Base-by-base conservation (phyloP, 2,888 invertebrate genomes). In the Pyralis farinalis region DNA sequence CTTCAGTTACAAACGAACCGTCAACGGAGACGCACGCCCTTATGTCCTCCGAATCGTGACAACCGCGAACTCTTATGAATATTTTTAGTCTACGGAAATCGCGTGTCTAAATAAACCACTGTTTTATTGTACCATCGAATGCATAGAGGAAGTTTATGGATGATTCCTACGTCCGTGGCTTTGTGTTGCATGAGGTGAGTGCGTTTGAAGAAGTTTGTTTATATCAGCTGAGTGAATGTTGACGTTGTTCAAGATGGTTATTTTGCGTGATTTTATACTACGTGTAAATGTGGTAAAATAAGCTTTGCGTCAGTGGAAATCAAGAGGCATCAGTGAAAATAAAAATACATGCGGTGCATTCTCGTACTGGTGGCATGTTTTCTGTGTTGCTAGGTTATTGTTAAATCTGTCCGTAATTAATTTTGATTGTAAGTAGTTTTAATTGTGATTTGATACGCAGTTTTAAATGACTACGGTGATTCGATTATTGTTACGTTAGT, bases 61-160 rank as follows among this genome's bases (percentile, higher is more conserved):
- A 56, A 56, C 54, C 63, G 68, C 67, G 70, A 73, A 76, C 73
- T 74, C 71, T 69, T 58, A 62, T 61, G 67, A 79, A 78, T 78
- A 83, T 81, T 79, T 81, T 79, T 79, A 78, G 71, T 75, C 59
- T 60, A 57, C 71, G 75, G 71, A 73, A 75, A 80, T 69, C 64
- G 71, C 67, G 75, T 77, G 74, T 68, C 61, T 46, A 47, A 53
- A 16, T 45, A 47, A 45, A 51, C 58, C 52, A 48, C 45, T 53
- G 43, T 50, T 46, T 56, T 16, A 16, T 16, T 16, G 16, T 16
- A 16, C 16, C 16, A 16, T 16, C 16, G 16, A 16, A 63, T 63
- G 58, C 54, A 55, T 56, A 59, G 63, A 71, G 72, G 67, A 71
- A 69, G 69, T 75, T 70, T 50, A 58, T 55, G 51, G 46, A 46